Conservation (phyloP, 2,797 vertebrate species). For the Enteromius anoplus region DNA sequence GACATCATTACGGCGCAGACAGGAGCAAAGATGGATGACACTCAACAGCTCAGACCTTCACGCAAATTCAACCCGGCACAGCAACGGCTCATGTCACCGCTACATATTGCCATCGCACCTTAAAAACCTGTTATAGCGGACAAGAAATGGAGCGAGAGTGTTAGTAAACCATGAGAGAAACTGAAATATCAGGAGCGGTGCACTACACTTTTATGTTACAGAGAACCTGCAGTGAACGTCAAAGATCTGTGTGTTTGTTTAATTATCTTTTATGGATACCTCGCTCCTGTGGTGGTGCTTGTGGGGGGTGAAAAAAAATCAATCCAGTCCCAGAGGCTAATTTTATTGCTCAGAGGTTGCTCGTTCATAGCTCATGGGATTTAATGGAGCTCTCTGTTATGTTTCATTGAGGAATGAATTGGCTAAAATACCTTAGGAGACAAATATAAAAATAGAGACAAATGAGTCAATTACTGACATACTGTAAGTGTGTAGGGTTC, state of each 20-base stretch:
- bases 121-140: slow-evolving; percentile 1
- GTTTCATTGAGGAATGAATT: slow-evolving; percentile 28
- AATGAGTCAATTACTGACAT: slow-evolving; percentile 14
- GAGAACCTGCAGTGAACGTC: not conserved
- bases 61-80: slow-evolving; percentile 29
- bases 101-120: slow-evolving; percentile 7
- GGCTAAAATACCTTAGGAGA: slow-evolving; percentile 12
- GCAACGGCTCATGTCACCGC: not conserved
- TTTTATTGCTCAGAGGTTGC: slow-evolving; percentile 16
- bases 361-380: slow-evolving; percentile 27
- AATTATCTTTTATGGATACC: slow-evolving; percentile 35
- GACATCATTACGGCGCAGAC: slow-evolving; percentile 66
- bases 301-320: not conserved
- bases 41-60: slow-evolving; percentile 53
- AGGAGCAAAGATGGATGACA: slow-evolving; percentile 53
- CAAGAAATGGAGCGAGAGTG: not conserved
- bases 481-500: slow-evolving; percentile 2
- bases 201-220: not conserved
- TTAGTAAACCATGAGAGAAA: slow-evolving; percentile 17
- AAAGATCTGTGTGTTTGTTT: slow-evolving; percentile 15
- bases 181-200: not conserved
- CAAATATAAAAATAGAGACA: slow-evolving; percentile 8
- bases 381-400: slow-evolving; percentile 34
- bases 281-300: not conserved
- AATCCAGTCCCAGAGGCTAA: not conserved